Evolutionary conservation across 2,888 invertebrate species (phyloP).

Genomic region (Tipula confusa): DNA sequence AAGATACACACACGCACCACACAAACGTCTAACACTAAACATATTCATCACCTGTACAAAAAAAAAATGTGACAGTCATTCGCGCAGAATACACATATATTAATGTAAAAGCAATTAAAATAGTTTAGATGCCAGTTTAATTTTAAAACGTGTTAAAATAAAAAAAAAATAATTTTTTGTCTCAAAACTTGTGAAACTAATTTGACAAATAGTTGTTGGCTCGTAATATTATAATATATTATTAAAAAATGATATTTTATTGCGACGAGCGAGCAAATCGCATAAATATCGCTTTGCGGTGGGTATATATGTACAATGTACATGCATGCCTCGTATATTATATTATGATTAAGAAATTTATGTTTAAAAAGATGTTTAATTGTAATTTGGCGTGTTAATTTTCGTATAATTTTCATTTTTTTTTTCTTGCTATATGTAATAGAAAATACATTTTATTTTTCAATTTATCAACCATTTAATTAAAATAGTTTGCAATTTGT

Average conservation of each 20-base stretch:
- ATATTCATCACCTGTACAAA: not conserved
- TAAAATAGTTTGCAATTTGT: not conserved
- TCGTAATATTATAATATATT: not conserved
- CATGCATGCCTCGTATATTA: not conserved
- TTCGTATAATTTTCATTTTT: not conserved
- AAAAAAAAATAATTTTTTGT: not conserved
- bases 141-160: not conserved
- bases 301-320: not conserved
- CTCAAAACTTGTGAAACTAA: not conserved
- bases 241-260: not conserved
- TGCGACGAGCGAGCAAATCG: not conserved
- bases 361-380: conserved; percentile 1
- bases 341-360: not conserved
- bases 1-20: not conserved
- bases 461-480: conserved; percentile 12
- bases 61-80: not conserved
- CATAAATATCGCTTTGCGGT: not conserved
- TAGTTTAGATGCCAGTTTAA: not conserved
- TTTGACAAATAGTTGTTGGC: conserved; percentile 16
- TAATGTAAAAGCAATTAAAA: not conserved
- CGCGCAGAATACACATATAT: not conserved
- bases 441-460: not conserved
- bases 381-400: conserved; percentile 25
- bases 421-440: too few species aligned
- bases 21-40: not conserved